These are phyloP conservation scores for Pediacus dermestoides DNA, from an alignment of 2,888 invertebrate genomes.

Conservation along the genomic window DNA sequence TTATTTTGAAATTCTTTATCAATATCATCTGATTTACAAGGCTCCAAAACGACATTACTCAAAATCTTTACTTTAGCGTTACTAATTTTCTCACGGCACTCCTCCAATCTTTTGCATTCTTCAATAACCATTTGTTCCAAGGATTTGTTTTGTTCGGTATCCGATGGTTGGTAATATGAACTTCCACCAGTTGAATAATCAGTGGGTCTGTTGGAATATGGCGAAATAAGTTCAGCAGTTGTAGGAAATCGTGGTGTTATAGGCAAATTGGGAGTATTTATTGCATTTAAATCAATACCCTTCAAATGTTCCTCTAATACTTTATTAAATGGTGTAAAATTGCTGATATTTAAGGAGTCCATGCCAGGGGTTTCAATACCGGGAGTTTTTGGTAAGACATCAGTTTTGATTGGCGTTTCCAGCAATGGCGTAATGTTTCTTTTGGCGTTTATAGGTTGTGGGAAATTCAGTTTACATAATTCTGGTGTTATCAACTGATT, in stretches of 20 bases:
- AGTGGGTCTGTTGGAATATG: constrained; percentile 35
- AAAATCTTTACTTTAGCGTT: constrained; percentile 14
- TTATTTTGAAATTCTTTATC: too few species aligned
- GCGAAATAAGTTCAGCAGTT: constrained; percentile 33
- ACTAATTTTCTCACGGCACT: constrained; percentile 4
- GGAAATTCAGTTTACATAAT: constrained; percentile 11
- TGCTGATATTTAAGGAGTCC: constrained; percentile 15
- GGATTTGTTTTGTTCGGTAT: constrained; percentile 40
- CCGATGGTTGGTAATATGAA: constrained; percentile 48
- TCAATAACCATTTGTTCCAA: constrained; percentile 40
- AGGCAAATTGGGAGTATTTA: constrained; percentile 43
- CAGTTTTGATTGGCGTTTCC: constrained; percentile 29
- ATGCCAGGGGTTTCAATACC: constrained; percentile 16
- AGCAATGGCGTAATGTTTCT: constrained; percentile 33
- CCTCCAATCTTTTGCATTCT: constrained; percentile 29
- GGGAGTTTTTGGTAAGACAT: constrained; percentile 38
- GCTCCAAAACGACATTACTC: constrained; percentile 5
- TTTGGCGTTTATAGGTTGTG: constrained; percentile 20
- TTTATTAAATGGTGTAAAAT: constrained; percentile 42
- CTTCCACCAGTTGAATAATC: constrained; percentile 48
- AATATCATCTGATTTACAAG: constrained; percentile 1
- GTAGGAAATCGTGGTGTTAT: constrained; percentile 43
- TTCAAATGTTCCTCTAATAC: constrained; percentile 42
- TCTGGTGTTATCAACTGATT: constrained; percentile 28
- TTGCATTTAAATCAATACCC: constrained; percentile 37